These are phyloP conservation scores for Eulithis prunata DNA, from an alignment of 2,888 invertebrate genomes.

Conservation along the genomic window DNA sequence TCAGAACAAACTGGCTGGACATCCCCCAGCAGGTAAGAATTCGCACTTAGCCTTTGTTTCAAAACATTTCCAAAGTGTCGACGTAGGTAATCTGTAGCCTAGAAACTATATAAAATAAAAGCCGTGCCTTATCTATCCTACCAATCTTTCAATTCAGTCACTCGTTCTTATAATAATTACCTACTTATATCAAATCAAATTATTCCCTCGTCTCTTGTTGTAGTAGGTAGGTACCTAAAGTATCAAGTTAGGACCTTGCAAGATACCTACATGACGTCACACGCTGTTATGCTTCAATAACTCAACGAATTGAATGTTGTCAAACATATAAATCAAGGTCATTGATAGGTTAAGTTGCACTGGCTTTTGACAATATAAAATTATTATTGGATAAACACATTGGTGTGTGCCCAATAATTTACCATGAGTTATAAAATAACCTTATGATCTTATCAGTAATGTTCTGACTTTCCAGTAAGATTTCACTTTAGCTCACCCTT, in stretches of 20 bases:
- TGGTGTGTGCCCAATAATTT: too few relatives aligned
- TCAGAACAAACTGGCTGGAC: slow-evolving; percentile 91
- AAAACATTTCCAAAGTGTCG: neutral
- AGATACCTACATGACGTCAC: slow-evolving; percentile 43
- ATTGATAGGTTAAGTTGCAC: neutral
- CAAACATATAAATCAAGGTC: slow-evolving; percentile 29
- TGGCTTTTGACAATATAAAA: too few relatives aligned
- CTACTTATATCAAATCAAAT: too few relatives aligned
- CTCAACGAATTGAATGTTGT: slow-evolving; percentile 16
- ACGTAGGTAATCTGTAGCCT: too few relatives aligned
- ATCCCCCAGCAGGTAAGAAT: slow-evolving; percentile 93
- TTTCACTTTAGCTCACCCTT: neutral
- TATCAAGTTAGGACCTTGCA: slow-evolving; percentile 27
- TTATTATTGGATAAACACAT: too few relatives aligned
- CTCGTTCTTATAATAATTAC: too few relatives aligned
- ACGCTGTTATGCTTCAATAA: slow-evolving; percentile 8
- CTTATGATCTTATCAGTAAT: too few relatives aligned
- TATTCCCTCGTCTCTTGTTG: too few relatives aligned
- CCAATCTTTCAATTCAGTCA: too few relatives aligned
- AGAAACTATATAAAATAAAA: too few relatives aligned
- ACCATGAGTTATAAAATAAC: too few relatives aligned
- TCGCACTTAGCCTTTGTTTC: slow-evolving; percentile 15
- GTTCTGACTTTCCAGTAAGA: neutral
- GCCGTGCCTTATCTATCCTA: neutral
- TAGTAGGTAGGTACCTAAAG: too few relatives aligned